phyloP scores from a whole-genome alignment of 2,797 vertebrate genomes.

The Setipinna tenuifilis region DNA sequence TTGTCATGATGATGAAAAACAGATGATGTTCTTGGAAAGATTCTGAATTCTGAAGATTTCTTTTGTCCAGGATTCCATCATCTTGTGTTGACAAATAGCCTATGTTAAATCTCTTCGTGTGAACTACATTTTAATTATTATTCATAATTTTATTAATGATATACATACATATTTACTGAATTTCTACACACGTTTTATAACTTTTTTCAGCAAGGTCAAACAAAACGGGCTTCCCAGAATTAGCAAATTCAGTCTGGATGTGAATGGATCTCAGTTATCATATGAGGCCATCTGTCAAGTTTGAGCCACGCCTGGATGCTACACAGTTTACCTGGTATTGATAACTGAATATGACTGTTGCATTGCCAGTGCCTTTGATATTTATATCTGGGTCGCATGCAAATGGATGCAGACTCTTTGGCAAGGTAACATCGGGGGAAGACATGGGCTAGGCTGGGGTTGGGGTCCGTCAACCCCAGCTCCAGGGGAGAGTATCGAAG shows the following conservation, averaged over 20 bases:
- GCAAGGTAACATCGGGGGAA: background rate
- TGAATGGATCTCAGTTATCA: background rate
- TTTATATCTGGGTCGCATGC: background rate
- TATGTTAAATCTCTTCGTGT: background rate
- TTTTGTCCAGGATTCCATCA: background rate
- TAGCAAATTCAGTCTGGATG: too few species aligned
- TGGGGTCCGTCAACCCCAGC: background rate
- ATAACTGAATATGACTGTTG: background rate
- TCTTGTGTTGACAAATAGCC: background rate
- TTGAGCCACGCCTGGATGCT: background rate
- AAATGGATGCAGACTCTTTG: background rate
- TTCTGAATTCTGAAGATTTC: background rate
- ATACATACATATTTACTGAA: background rate
- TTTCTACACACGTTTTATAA: background rate
- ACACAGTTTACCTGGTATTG: background rate
- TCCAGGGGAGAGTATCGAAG: background rate
- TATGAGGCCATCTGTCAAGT: background rate
- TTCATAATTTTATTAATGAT: background rate
- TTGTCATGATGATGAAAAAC: conserved; percentile 11
- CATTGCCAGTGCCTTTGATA: background rate
- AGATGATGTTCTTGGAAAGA: background rate
- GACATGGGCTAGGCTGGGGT: background rate
- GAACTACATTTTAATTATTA: background rate
- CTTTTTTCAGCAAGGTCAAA: background rate
- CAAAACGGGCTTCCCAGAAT: too few species aligned